A percentile compares a stretch with the other conserved stretches of the same genome.
Conservation (phyloP, 2,113 vertebrate genomes). For the Vidua chalybeata region DNA sequence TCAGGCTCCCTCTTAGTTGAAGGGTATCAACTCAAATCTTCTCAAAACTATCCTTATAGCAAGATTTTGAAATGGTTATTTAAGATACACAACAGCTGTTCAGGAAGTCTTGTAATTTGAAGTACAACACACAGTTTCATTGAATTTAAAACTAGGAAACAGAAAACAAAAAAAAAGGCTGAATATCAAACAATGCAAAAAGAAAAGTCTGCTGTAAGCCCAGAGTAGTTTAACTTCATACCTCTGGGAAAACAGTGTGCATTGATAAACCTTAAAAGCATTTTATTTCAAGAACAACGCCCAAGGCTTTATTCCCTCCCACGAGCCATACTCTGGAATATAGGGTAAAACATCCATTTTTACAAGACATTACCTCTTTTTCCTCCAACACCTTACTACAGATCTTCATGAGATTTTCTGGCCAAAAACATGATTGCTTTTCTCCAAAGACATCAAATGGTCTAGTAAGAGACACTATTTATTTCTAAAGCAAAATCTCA, state of each 20-base stretch:
- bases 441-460: neutral
- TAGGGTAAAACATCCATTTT: neutral
- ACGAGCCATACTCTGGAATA: neutral
- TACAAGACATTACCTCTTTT: neutral
- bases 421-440: neutral
- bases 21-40: neutral
- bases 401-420: neutral
- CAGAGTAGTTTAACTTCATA: neutral
- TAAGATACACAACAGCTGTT: neutral
- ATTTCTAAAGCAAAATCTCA: neutral
- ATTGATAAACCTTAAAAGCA: neutral
- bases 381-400: neutral
- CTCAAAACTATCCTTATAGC: neutral
- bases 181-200: neutral
- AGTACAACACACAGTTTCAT: neutral
- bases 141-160: neutral
- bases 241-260: rapidly evolving
- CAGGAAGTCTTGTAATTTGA: neutral
- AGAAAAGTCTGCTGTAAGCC: neutral
- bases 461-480: neutral
- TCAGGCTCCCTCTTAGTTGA: neutral
- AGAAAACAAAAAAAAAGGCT: neutral
- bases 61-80: slow-evolving; percentile 12
- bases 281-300: neutral
- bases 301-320: neutral